These are phyloP conservation scores for Rhagoletis zephyria DNA, from an alignment of 1,140 invertebrate species.

Conservation along the genomic window DNA sequence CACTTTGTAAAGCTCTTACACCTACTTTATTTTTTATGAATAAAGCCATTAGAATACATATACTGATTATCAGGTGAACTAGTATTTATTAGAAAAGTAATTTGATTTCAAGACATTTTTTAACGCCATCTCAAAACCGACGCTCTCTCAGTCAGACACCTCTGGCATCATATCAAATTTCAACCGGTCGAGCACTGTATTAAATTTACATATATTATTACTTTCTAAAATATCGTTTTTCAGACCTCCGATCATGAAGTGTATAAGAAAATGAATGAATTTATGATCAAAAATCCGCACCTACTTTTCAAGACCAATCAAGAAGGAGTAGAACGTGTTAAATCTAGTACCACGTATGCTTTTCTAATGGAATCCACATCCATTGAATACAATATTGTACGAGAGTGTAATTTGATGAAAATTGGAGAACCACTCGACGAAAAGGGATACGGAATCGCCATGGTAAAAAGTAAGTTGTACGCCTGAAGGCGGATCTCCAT, in stretches of 20 bases:
- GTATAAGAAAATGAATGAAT: constrained; percentile 87
- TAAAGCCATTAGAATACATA: no score
- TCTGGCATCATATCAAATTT: no score
- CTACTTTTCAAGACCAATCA: constrained; percentile 82
- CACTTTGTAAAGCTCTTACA: no score
- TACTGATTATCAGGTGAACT: no score
- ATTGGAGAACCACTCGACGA: constrained; percentile 86
- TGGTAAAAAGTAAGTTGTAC: constrained; percentile 80
- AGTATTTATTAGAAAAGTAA: no score
- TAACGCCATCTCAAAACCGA: no score
- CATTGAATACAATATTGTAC: constrained; percentile 87
- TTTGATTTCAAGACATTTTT: no score
- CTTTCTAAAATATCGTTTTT: constrained; percentile 40
- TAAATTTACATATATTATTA: no score
- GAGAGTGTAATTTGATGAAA: constrained; percentile 86
- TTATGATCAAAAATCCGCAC: constrained; percentile 81
- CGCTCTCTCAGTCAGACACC: no score
- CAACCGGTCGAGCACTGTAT: no score
- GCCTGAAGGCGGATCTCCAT: no score
- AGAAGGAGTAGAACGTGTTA: constrained; percentile 80
- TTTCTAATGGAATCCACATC: constrained; percentile 92
- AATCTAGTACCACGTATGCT: constrained; percentile 80
- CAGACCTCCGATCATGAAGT: constrained; percentile 81
- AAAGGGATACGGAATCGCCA: constrained; percentile 91
- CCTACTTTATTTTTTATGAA: no score